Conservation (phyloP, 2,113 vertebrate species). For the Lanius ludovicianus region DNA sequence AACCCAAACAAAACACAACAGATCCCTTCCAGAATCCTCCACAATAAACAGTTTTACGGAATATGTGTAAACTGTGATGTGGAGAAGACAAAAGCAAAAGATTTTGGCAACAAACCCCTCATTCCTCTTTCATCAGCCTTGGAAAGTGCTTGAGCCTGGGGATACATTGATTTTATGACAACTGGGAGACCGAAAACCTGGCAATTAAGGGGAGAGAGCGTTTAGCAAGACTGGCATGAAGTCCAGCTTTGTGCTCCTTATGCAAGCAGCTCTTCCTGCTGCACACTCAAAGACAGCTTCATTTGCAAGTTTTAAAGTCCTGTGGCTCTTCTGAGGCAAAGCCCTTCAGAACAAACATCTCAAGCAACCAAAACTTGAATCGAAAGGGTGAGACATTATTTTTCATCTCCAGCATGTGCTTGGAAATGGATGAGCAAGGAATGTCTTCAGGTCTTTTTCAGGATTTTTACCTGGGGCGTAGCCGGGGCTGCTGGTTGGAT, state of each 20-base stretch:
- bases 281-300: not conserved
- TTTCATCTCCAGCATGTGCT: not conserved
- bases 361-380: not conserved
- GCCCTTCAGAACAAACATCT: not conserved
- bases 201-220: not conserved
- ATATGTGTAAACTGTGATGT: not conserved
- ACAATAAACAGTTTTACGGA: not conserved
- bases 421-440: not conserved
- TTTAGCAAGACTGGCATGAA: not conserved
- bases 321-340: not conserved
- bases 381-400: rapidly evolving
- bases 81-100: not conserved
- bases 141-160: not conserved
- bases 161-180: not conserved
- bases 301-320: not conserved
- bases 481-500: constrained; percentile 93
- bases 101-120: not conserved
- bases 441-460: not conserved
- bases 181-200: not conserved
- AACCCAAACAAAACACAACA: not conserved
- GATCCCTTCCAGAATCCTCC: not conserved
- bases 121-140: not conserved
- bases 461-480: constrained; percentile 88
- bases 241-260: not conserved
- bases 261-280: not conserved